Percentiles rank a stretch among this genome's conserved stretches.
phyloP scores from a whole-genome alignment of 2,797 vertebrate species.

The Odontamblyopus lacepedii region DNA sequence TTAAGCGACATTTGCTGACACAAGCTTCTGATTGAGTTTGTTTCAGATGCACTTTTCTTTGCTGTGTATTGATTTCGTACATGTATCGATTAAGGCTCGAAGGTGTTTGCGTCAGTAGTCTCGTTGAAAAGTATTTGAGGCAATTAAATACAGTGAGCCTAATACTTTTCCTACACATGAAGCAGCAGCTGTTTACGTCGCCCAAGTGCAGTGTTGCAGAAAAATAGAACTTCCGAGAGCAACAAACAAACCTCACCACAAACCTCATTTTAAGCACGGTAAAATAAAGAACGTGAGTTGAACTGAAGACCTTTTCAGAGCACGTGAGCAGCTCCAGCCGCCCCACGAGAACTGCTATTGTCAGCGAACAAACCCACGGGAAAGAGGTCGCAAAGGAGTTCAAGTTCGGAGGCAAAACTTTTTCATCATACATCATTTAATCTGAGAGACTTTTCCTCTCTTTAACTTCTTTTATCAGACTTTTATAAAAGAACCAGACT shows the following conservation, averaged over 20 bases:
- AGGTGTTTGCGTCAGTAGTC: neutral
- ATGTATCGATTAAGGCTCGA: neutral
- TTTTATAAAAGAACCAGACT: neutral
- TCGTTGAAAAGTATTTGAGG: neutral
- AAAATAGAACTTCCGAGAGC: neutral
- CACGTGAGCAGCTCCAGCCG: neutral
- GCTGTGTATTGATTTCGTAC: neutral
- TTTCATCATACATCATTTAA: neutral
- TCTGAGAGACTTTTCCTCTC: neutral
- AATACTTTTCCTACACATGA: neutral
- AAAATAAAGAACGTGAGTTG: neutral
- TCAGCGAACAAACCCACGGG: neutral
- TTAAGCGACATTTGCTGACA: neutral
- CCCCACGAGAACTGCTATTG: neutral
- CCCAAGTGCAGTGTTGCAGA: neutral
- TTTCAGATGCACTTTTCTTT: slow-evolving; percentile 4
- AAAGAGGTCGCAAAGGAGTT: neutral
- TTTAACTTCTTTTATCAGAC: neutral
- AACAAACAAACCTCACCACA: too few species aligned
- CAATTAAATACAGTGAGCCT: neutral
- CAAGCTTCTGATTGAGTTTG: neutral
- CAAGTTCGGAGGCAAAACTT: neutral
- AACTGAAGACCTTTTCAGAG: neutral
- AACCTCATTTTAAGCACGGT: neutral
- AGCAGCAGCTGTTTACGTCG: neutral